phyloP scores from a whole-genome alignment of 2,888 invertebrate genomes.

The Lithophane semibrunnea region DNA sequence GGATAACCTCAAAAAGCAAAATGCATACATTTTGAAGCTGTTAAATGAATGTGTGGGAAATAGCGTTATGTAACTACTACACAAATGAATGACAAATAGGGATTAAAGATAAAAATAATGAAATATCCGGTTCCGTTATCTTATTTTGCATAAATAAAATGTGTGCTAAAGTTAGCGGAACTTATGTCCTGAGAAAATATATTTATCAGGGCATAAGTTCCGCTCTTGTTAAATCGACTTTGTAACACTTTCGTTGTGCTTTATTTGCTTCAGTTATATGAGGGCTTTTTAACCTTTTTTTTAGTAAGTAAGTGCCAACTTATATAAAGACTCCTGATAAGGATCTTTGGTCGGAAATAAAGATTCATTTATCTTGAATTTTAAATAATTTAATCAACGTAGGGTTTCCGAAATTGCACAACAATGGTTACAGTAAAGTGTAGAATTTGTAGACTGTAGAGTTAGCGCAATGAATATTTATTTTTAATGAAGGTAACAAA shows the following conservation, averaged over 20 bases:
- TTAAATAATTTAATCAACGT: not conserved
- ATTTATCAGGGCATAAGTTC: not conserved
- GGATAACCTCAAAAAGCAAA: constrained; percentile 8
- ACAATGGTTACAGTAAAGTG: no score
- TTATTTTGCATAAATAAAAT: constrained; percentile 9
- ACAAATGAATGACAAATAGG: constrained; percentile 2
- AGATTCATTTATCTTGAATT: not conserved
- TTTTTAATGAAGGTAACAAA: no score
- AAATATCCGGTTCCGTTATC: constrained; percentile 48
- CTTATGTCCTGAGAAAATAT: constrained; percentile 22
- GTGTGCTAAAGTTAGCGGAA: constrained; percentile 25
- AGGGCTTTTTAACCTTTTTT: no score
- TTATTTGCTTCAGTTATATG: not conserved
- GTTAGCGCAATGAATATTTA: no score
- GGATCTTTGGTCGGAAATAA: no score
- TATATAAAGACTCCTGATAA: no score
- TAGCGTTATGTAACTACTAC: constrained; percentile 4
- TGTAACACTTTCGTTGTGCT: not conserved
- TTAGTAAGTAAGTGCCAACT: no score
- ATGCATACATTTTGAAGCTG: constrained; percentile 4
- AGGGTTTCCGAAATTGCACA: not conserved
- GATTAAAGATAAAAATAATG: constrained; percentile 25
- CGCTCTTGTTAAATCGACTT: not conserved
- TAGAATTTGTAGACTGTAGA: no score
- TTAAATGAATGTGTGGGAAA: constrained; percentile 35